Evolutionary conservation across 2,113 vertebrate genomes (phyloP).

Genomic region (Lepus europaeus): DNA sequence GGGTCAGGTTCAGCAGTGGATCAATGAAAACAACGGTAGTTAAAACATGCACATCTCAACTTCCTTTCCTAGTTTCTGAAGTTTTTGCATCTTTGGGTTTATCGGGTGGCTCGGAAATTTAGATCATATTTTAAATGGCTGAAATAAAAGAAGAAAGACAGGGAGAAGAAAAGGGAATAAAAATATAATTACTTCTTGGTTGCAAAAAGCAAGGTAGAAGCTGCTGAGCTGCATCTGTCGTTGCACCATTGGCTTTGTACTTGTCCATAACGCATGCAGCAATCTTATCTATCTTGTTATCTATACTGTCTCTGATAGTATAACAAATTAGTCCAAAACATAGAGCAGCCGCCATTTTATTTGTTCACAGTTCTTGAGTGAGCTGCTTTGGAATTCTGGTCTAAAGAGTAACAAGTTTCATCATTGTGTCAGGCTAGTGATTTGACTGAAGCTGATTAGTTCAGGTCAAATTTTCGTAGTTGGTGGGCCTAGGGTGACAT

Average conservation of each 20-base stretch:
- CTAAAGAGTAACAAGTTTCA: not conserved
- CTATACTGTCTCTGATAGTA: not conserved
- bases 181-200: not conserved
- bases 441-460: not conserved
- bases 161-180: not conserved
- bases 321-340: not conserved
- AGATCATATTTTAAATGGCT: not conserved
- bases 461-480: not conserved
- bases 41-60: not conserved
- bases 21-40: not conserved
- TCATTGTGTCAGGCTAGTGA: not conserved
- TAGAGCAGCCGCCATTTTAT: not conserved
- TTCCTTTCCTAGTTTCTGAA: not conserved
- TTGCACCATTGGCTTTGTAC: not conserved
- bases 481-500: not conserved
- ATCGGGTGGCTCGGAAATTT: not conserved
- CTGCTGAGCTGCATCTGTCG: not conserved
- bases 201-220: not conserved
- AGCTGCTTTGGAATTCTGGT: not conserved
- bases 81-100: not conserved
- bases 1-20: not conserved
- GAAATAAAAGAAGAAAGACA: not conserved
- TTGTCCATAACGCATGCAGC: not conserved
- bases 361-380: not conserved
- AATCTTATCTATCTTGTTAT: not conserved